Evolutionary conservation across 2,113 vertebrate species (phyloP), one percentile per base, ranked within the genome.

Genomic region (Aythya baeri): DNA sequence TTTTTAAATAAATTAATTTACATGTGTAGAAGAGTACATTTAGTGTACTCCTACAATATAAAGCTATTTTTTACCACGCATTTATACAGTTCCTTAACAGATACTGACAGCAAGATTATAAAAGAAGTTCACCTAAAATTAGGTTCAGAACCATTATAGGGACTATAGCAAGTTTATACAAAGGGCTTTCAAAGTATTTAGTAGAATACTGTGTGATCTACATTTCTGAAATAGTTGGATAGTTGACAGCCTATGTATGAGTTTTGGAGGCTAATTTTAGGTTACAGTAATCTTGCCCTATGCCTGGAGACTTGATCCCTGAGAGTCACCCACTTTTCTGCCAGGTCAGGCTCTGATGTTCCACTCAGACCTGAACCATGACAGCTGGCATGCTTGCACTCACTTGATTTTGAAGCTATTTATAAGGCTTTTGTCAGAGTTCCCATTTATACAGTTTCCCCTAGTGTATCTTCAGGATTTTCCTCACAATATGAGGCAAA

Each of bases 341-440:
- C 83, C 83, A 81, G 76, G 55, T 20, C 41, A 17, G 71, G 55
- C 77, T 86, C 81, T 41, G 55, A 4, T 44, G 38, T 67, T 59
- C n/a, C 55, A 65, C 77, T 66, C 36, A 8, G 59, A 26, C 63
- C 81, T 68, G 31, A 7, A 80, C 32, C 23, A 5, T 41, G 88
- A 26, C 93, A 93, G 95, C 95, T 92, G 93, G 66, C 86, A 70
- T 49, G 21, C 70, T 50, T 57, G 62, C 5, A 25, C 74, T 84
- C 61, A 32, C 86, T 59, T 78, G 72, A 43, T 87, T 90, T 52
- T 50, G 88, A 8, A 68, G 61, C 74, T 94, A 70, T 92, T 91
- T 93, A 84, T 79, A 88, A 86, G 73, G 18, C 13, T 72, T 61
- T 54, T 89, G 89, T 94, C 93, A 92, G 49, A 74, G 70, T 27